Evolutionary conservation across 2,113 vertebrate genomes (phyloP), one percentile per base, ranked within the genome.

Genomic region (Origma solitaria): DNA sequence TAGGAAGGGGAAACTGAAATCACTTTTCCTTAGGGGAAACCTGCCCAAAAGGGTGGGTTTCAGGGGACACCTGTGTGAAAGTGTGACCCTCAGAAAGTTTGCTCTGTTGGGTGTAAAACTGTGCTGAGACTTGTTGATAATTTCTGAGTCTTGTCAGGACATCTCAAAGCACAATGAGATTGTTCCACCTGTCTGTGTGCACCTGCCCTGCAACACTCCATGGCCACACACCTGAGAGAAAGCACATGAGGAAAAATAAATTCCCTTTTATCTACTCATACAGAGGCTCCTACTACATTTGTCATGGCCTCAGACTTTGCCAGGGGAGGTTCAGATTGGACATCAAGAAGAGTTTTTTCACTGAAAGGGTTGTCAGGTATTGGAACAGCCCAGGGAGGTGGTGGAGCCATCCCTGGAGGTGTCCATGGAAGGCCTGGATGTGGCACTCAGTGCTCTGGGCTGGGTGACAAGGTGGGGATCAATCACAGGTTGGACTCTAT

Each of bases 371-470:
- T 7, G 28, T n/a, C 54, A 61, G 62, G 22, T 23, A 20, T 11
- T 38, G 54, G 47, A 38, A 30, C 15, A 78, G 38, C 33, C n/a
- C 27, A 24, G 38, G 54, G 38, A 53, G 47, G 23, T 61, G 15
- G 0, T 61, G 38, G 38, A 61, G 56, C 12, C 23, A 33, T 16
- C 28, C 13, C 28, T 45, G 64, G 19, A 6, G 6, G 12, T 45
- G 15, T 38, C 12, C 15, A n/a, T 8, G 33, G 54, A 77, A 33
- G 2, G 8, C 1, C 17, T 64, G 49, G 25, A 49, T 0, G 1
- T 71, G 42, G 25, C 31, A 49, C 35, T 64, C 57, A 64, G 5
- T 2, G 57, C 20, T 42, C 50, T 64, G 31, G 24, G 1, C 17
- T 79, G 40, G 15, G 25, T 47, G 14, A 35, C 7, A 31, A 57